Base-by-base conservation (phyloP, 2,888 invertebrate species). In the Cantharis lateralis region DNA sequence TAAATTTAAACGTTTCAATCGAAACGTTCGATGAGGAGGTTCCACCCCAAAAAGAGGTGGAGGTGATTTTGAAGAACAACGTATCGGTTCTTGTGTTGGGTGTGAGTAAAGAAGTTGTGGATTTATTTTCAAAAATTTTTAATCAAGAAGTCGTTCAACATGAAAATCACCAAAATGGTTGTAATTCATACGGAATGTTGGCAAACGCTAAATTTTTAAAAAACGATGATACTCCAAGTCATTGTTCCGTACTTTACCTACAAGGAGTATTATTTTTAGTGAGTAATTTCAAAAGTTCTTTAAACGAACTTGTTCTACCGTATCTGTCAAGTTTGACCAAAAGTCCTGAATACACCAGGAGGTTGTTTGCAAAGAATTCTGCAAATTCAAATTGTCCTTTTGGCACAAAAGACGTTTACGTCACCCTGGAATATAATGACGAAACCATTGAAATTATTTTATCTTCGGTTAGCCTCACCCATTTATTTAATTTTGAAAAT, bases 191-290 rank as follows among this genome's bases (percentile, higher is more conserved):
- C 1, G 48, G n/a, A 3, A 48, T n/a, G 48, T 48, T 48, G 48
- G 7, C 48, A 7, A 48, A 72, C 15, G 48, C 70, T 0, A 76
- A 73, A 69, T 24, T 70, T 69, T 72, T 78, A 32, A 75, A 78
- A 68, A 72, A 70, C 61, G 48, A 15, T 1, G 13, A 15, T 61
- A 11, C 28, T 62, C 63, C 28, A 48, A 28, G 11, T 28, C 28
- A 69, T 63, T 28, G 68, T 32, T 77, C 79, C 3, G 77, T 77
- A 15, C 16, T 80, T 26, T 80, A 80, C 48, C 9, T 80, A n/a
- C 75, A 74, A 63, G 76, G 80, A 3, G 32, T 80, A 15, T 68
- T 81, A 64, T 20, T 81, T 32, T 71, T 79, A 15, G 28, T 48
- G 10, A 70, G 75, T 15, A 72, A 77, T 62, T 15, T 11, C 2